Conservation (phyloP, 2,797 vertebrate species). For the Intellagama lesueurii region DNA sequence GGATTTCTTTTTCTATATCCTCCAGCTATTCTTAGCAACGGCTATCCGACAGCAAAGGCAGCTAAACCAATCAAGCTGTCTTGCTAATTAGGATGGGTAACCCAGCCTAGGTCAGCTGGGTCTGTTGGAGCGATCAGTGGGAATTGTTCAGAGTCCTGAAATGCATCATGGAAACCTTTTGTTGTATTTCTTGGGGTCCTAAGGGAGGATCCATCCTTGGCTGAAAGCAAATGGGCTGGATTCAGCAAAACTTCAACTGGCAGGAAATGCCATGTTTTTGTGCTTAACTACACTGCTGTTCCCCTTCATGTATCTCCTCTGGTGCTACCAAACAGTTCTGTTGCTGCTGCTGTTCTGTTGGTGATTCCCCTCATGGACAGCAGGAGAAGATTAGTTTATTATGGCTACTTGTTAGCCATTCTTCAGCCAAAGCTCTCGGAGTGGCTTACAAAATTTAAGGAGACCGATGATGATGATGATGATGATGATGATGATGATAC, state of each 20-base stretch:
- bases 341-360: neutral
- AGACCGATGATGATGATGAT: neutral
- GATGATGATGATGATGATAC: neutral
- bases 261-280: neutral
- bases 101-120: neutral
- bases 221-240: neutral
- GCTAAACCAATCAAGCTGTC: constrained; percentile 29
- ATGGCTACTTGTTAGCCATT: neutral
- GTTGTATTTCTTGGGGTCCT: neutral
- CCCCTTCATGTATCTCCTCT: neutral
- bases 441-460: neutral
- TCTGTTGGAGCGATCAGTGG: rapidly evolving
- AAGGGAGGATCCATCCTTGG: neutral
- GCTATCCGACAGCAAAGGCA: neutral
- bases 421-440: neutral
- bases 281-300: neutral
- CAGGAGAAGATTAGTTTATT: neutral
- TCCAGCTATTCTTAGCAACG: constrained; percentile 29
- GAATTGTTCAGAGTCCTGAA: rapidly evolving
- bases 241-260: neutral
- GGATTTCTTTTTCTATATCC: constrained; percentile 40
- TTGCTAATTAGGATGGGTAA: neutral
- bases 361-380: neutral
- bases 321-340: neutral
- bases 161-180: neutral